A percentile compares a stretch with the other conserved stretches of the same genome.
Conservation (phyloP, 2,888 invertebrate species). For the Ditula angustiorana region DNA sequence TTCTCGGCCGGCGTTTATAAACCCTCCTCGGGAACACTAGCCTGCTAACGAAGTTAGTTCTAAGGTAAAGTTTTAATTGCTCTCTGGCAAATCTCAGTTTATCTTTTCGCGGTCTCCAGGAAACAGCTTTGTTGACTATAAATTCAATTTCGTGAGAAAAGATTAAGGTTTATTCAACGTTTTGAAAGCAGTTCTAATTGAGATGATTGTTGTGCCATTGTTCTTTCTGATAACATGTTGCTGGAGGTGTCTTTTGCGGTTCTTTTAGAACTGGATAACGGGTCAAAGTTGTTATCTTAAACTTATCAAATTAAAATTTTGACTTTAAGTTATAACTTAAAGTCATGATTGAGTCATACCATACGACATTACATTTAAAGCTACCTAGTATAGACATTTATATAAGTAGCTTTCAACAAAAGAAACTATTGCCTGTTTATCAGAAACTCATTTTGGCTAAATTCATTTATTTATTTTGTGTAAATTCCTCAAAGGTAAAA, state of each 20-base stretch:
- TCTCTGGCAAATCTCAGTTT: conserved; percentile 80
- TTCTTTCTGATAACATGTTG: conserved; percentile 24
- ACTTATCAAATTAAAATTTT: conserved; percentile 5
- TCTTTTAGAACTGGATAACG: background rate
- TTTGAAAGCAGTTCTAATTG: conserved; percentile 30
- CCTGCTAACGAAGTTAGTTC: conserved; percentile 79
- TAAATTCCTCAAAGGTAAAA: too few species aligned
- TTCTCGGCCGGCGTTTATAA: conserved; percentile 70
- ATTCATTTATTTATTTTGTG: too few species aligned
- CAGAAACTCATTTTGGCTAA: background rate
- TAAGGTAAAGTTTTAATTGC: conserved; percentile 85
- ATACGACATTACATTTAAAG: too few species aligned
- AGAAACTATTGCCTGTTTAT: background rate
- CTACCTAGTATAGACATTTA: too few species aligned
- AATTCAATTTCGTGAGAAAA: conserved; percentile 78
- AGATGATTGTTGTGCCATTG: conserved; percentile 20
- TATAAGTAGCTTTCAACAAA: too few species aligned
- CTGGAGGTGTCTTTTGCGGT: conserved; percentile 10
- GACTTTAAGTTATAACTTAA: conserved; percentile 7
- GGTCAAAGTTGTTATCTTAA: conserved; percentile 10
- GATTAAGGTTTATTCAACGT: conserved; percentile 63
- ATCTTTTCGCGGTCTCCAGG: conserved; percentile 78
- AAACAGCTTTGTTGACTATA: conserved; percentile 79
- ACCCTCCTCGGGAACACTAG: conserved; percentile 70
- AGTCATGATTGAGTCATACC: too few species aligned